Percentiles rank a stretch among this genome's conserved stretches.
phyloP scores from a whole-genome alignment of 1,140 invertebrate species.

The Anadara kagoshimensis region DNA sequence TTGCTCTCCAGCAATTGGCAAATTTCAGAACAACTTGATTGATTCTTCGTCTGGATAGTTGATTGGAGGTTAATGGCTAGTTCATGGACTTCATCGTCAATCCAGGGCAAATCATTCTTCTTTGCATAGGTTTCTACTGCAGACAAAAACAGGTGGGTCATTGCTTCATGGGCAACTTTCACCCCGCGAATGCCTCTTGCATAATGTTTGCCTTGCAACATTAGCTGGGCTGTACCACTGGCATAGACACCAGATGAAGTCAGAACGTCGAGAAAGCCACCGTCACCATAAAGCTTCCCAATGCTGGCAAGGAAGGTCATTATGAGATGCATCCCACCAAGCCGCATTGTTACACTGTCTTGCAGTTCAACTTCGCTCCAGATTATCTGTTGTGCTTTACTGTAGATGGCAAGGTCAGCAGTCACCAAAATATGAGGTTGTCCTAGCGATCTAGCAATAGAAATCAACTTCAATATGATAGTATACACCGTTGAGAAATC shows the following conservation, averaged over 20 bases:
- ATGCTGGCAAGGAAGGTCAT: not conserved
- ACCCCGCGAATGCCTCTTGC: conserved; percentile 1
- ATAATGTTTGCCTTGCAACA: conserved; percentile 3
- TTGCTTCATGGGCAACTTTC: conserved; percentile 2
- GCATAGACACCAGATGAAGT: not conserved
- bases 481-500: not conserved
- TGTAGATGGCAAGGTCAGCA: not conserved
- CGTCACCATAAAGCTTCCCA: not conserved
- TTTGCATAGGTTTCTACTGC: not conserved
- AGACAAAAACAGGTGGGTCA: not conserved
- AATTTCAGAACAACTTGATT: not conserved
- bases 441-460: not conserved
- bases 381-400: not conserved
- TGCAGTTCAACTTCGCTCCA: not conserved
- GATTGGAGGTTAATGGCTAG: not conserved
- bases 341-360: not conserved
- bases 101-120: not conserved
- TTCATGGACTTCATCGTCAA: not conserved
- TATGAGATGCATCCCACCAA: conserved; percentile 3
- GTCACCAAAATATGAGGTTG: not conserved
- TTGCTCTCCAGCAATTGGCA: no score
- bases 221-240: not conserved
- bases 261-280: not conserved
- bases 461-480: not conserved
- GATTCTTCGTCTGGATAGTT: not conserved